A percentile compares a stretch with the other conserved stretches of the same genome.
phyloP scores from a whole-genome alignment of 2,113 vertebrate genomes.

The Saiga tatarica region DNA sequence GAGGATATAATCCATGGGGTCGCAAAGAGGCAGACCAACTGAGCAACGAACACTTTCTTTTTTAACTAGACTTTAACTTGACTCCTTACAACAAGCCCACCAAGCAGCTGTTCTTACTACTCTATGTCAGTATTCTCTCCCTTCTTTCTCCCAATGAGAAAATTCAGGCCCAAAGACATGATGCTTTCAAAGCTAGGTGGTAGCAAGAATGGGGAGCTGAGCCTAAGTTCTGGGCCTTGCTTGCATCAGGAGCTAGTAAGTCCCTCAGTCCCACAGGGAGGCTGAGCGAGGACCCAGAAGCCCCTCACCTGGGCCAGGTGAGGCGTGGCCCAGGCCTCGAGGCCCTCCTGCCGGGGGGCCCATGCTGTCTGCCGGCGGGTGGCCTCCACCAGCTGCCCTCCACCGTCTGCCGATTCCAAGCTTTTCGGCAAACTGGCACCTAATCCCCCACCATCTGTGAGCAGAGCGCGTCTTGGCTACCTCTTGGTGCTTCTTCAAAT shows the following conservation, averaged over 20 bases:
- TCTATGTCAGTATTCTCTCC: fast-evolving
- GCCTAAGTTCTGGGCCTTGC: background rate
- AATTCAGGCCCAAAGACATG: background rate
- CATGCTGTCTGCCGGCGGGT: conserved; percentile 7
- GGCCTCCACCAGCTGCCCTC: conserved; percentile 64
- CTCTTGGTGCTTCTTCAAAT: conserved; percentile 65
- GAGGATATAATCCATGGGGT: background rate
- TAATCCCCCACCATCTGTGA: conserved; percentile 73
- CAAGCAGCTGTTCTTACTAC: background rate
- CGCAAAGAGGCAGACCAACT: background rate
- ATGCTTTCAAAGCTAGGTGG: background rate
- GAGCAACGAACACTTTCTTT: background rate
- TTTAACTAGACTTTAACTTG: background rate
- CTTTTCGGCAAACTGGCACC: conserved; percentile 71
- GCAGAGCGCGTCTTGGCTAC: conserved; percentile 64
- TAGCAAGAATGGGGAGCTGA: background rate
- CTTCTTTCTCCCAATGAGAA: background rate
- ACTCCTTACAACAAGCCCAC: background rate
- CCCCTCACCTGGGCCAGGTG: conserved; percentile 7
- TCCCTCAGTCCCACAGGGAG: background rate
- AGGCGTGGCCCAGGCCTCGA: background rate
- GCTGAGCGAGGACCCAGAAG: background rate
- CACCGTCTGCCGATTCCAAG: conserved; percentile 54
- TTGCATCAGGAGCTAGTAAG: too few species aligned
- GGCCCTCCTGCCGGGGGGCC: background rate